These are phyloP conservation scores for Pseudolaguvia tuberculata DNA, from an alignment of 2,113 vertebrate species.

Conservation along the genomic window DNA sequence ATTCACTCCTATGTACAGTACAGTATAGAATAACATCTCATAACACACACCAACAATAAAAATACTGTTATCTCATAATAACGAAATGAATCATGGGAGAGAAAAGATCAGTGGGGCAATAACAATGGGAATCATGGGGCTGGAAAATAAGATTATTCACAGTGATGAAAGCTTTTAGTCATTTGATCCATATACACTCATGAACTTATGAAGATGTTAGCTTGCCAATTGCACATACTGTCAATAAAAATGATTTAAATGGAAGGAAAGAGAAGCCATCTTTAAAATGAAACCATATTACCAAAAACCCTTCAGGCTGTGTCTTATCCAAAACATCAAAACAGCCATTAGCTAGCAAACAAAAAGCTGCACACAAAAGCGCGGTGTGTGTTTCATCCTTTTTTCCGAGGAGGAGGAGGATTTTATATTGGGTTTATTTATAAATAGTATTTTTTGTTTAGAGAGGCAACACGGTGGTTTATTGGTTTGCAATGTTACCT, in stretches of 20 bases:
- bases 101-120: conserved; percentile 37
- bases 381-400: not conserved
- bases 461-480: too few species aligned
- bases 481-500: too few species aligned
- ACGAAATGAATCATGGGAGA: not conserved
- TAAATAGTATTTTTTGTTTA: not conserved
- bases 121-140: conserved; percentile 20
- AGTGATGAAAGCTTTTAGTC: conserved; percentile 4
- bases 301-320: not conserved
- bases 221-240: not conserved
- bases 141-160: not conserved
- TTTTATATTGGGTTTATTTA: not conserved
- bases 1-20: not conserved
- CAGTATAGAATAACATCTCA: not conserved
- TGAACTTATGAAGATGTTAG: not conserved
- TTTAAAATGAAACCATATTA: not conserved
- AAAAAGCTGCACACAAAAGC: too few species aligned
- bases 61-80: not conserved
- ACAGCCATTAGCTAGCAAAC: not conserved
- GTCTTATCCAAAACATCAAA: not conserved
- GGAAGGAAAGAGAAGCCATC: not conserved
- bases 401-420: too few species aligned
- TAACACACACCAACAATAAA: not conserved
- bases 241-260: not conserved
- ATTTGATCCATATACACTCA: conserved; percentile 4